A percentile compares a stretch with the other conserved stretches of the same genome.
These are phyloP conservation scores for Silurus asotus DNA, from an alignment of 2,113 vertebrate genomes.

Conservation along the genomic window DNA sequence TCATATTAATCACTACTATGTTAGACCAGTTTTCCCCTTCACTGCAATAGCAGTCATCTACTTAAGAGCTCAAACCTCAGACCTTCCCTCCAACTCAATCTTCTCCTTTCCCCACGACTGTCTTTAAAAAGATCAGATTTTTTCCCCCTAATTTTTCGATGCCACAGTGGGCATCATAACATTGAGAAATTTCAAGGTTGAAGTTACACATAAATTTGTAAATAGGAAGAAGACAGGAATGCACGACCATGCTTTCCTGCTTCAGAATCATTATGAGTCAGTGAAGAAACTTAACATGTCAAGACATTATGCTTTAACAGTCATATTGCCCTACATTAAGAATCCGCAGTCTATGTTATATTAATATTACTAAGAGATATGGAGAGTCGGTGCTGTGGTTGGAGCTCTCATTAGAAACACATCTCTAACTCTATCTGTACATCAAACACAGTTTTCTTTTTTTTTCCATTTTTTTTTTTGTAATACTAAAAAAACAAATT, in stretches of 20 bases:
- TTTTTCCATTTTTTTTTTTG: constrained; percentile 54
- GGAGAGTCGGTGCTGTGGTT: constrained; percentile 30
- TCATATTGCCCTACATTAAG: constrained; percentile 20
- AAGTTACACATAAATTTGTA: neutral
- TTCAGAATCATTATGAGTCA: neutral
- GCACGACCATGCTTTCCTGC: neutral
- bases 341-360: constrained; percentile 1
- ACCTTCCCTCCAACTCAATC: constrained; percentile 56
- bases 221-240: neutral
- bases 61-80: constrained; percentile 73
- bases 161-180: neutral
- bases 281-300: neutral
- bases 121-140: neutral
- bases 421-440: constrained; percentile 80
- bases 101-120: neutral
- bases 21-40: constrained; percentile 77
- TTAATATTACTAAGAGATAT: constrained; percentile 3
- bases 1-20: constrained; percentile 83
- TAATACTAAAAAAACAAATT: constrained; percentile 74
- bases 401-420: constrained; percentile 72
- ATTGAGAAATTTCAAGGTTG: neutral
- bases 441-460: constrained; percentile 75
- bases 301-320: neutral
- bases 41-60: constrained; percentile 80
- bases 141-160: neutral